Conservation (phyloP, 2,797 vertebrate species). For the Takifugu ocellatus region DNA sequence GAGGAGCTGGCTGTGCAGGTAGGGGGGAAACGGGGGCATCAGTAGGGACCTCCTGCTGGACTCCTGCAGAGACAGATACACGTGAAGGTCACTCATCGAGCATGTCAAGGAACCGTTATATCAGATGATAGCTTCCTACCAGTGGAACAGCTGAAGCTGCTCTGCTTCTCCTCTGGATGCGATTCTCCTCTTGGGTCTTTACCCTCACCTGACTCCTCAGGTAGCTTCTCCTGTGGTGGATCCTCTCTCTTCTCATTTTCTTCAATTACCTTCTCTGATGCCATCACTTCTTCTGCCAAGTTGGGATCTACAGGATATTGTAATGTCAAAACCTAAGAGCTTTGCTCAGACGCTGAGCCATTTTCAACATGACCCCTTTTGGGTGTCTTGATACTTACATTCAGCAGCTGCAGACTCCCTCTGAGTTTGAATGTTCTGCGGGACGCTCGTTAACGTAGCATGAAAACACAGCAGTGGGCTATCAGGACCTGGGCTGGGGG, state of each 20-base stretch:
- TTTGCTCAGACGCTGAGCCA: background rate
- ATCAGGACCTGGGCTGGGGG: background rate
- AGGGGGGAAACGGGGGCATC: background rate
- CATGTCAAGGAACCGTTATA: no score
- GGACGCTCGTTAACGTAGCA: slow-evolving; percentile 3
- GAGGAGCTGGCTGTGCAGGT: slow-evolving; percentile 3
- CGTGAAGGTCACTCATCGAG: no score
- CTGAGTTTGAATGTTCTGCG: background rate
- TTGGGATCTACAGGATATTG: slow-evolving; percentile 12
- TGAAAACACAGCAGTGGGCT: background rate
- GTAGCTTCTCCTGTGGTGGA: background rate
- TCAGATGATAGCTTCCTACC: background rate
- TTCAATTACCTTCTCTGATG: background rate
- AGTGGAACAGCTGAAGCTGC: background rate
- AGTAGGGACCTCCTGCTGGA: slow-evolving; percentile 11
- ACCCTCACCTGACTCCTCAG: background rate
- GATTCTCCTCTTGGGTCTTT: background rate
- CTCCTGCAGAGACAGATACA: slow-evolving; percentile 20
- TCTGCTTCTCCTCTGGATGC: slow-evolving; percentile 16
- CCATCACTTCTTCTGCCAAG: background rate
- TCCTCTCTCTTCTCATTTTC: slow-evolving; percentile 4
- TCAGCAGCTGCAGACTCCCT: background rate
- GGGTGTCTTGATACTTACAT: slow-evolving; percentile 31
- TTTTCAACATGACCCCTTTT: background rate
- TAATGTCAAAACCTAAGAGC: background rate